Base-by-base conservation (phyloP, 2,113 vertebrate species). In the Brienomyrus brachyistius region DNA sequence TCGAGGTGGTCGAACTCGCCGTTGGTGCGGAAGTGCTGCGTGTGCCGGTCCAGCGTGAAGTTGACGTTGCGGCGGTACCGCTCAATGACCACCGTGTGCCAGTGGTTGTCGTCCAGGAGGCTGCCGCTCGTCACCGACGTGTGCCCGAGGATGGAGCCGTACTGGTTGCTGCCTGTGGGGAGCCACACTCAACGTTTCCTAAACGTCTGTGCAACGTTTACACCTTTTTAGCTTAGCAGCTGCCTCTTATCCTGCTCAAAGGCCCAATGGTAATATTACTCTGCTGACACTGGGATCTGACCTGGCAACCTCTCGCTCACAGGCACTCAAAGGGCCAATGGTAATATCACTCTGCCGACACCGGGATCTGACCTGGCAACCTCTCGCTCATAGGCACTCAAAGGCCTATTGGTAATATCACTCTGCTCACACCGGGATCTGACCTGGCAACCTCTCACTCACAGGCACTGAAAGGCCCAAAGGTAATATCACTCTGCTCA, bases 1-100 rank as follows among this genome's bases (percentile, higher is more conserved):
- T 99, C 98, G 88, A 99, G 93, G 89, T 99, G 98, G 93, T 98
- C 98, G 90, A 99, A 99, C 92, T 99, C 98, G 6, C 98, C 98
- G 0, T 99, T 99, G 87, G 98, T 98, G 92, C 98, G 96, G 95
- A 99, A 98, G 88, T 97, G 97, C 92, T 98, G 97, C 9, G 94
- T 92, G 90, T 97, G 97, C 35, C 97, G 96, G 94, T 99, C 98
- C 80, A 99, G 94, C 0, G 98, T 99, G 90, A 99, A 98, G 92
- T 99, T 99, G 50, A 99, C 96, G 62, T 97, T 98, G 8, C 98
- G 96, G 0, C 97, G 96, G 7, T 98, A 96, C 21, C 98, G 97
- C 88, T 98, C 96, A 0, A 99, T 96, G 90, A 95, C 85, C n/a
- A 99, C 96, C 0, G 96, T 95, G 93, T 99, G 98, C 98, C 98